Evolutionary conservation across 2,888 invertebrate species (phyloP).

Genomic region (Mycogona germanica): DNA sequence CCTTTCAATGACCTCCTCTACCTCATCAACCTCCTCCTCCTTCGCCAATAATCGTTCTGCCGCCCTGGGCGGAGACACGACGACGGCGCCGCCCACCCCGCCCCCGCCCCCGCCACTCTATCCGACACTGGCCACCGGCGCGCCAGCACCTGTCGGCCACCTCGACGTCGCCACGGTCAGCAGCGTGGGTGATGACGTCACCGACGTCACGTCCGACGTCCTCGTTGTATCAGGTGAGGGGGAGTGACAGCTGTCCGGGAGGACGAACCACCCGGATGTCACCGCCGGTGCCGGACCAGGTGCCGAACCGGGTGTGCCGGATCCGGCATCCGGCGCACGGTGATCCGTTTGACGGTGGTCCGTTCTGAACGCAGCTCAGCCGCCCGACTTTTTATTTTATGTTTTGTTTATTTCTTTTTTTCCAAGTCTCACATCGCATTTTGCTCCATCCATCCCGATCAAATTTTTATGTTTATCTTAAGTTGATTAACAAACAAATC

Average conservation of each 20-base stretch:
- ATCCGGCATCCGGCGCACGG: too few relatives aligned
- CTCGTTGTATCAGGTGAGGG: slow-evolving; percentile 9
- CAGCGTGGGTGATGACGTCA: neutral
- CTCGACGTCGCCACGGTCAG: neutral
- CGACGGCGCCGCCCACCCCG: neutral
- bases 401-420: slow-evolving; percentile 1
- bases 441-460: too few relatives aligned
- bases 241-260: neutral
- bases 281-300: neutral
- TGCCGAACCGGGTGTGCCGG: too few relatives aligned
- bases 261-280: neutral
- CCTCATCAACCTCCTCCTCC: too few relatives aligned
- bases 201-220: neutral
- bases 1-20: too few relatives aligned
- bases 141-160: neutral
- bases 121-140: neutral
- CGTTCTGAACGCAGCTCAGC: neutral
- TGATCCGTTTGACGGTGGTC: neutral
- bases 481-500: too few relatives aligned
- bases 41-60: neutral
- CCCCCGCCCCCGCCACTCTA: neutral
- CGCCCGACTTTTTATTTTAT: slow-evolving; percentile 2
- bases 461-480: too few relatives aligned
- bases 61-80: neutral
- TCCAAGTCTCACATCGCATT: too few relatives aligned